Evolutionary conservation across 2,888 invertebrate species (phyloP), one percentile per base, ranked within the genome.

Genomic region (Omphaloscelis lunosa): DNA sequence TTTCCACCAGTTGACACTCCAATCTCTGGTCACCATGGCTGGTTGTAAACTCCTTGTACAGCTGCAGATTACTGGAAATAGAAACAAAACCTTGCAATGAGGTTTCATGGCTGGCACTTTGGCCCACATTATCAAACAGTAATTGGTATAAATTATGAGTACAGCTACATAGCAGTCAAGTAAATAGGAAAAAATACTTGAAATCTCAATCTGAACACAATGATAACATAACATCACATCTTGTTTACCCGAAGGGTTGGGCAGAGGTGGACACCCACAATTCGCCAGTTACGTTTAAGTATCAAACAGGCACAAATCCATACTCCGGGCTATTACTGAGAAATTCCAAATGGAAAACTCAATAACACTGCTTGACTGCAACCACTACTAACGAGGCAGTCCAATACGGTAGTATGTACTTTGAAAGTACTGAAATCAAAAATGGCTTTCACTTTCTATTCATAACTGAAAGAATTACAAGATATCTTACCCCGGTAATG

Each of bases 1-100:
- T 93, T 63, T 92, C 91, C 17, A 96, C 91, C 66, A 96, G 84
- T 80, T 95, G 93, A 67, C 88, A 89, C 86, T 95, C 95, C n/a
- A 93, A 72, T 77, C 87, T 91, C 73, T 91, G 92, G 15, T 92
- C 90, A 11, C 91, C 91, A 84, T 89, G 89, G 39, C 91, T 88
- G 3, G 58, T 84, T 48, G 92, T 83, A 7, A 96, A 91, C 11
- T 94, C 93, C 74, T 92, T 91, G 82, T 93, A 96, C 3, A 95
- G 83, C 62, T 92, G 92, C 15, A 92, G 86, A 82, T 96, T 95
- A 12, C 96, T 96, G 90, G 58, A 93, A 93, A 78, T 62, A 66
- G 51, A 70, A 77, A 76, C 39, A 29, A 66, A 62, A n/a, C 80
- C 56, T 61, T 59, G 5, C 29, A 39, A 27, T 39, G 27, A 20